phyloP scores from a whole-genome alignment of 2,888 invertebrate species.

The Spodoptera exigua region DNA sequence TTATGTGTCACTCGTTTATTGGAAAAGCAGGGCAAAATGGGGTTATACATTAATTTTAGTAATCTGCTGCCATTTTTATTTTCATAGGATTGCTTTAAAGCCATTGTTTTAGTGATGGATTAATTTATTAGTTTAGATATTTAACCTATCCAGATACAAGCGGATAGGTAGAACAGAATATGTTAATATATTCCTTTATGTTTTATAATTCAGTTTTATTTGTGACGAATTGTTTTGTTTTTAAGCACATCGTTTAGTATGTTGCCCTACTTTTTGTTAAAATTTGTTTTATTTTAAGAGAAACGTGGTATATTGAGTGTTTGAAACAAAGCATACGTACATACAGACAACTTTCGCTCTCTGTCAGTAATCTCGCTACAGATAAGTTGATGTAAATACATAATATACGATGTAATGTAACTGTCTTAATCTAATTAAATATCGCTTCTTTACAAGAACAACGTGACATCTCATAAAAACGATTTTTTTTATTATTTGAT shows the following conservation, averaged over 20 bases:
- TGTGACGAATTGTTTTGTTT: background rate
- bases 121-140: too few species aligned
- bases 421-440: slow-evolving; percentile 79
- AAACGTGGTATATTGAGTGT: slow-evolving; percentile 40
- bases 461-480: too few species aligned
- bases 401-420: slow-evolving; percentile 73
- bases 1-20: slow-evolving; percentile 18
- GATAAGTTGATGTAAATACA: slow-evolving; percentile 81
- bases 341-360: slow-evolving; percentile 49
- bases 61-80: background rate
- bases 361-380: slow-evolving; percentile 59
- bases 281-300: slow-evolving; percentile 26
- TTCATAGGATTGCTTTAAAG: background rate
- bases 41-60: background rate
- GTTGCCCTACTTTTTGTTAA: slow-evolving; percentile 27
- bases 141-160: too few species aligned
- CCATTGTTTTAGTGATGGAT: background rate
- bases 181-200: background rate
- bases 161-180: background rate
- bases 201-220: background rate
- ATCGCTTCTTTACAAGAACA: too few species aligned
- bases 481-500: too few species aligned
- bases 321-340: slow-evolving; percentile 45
- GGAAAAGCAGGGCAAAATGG: slow-evolving; percentile 25
- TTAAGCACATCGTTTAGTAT: background rate